These are phyloP conservation scores for Himalopsyche japonica DNA, from an alignment of 2,888 invertebrate genomes.

Conservation along the genomic window DNA sequence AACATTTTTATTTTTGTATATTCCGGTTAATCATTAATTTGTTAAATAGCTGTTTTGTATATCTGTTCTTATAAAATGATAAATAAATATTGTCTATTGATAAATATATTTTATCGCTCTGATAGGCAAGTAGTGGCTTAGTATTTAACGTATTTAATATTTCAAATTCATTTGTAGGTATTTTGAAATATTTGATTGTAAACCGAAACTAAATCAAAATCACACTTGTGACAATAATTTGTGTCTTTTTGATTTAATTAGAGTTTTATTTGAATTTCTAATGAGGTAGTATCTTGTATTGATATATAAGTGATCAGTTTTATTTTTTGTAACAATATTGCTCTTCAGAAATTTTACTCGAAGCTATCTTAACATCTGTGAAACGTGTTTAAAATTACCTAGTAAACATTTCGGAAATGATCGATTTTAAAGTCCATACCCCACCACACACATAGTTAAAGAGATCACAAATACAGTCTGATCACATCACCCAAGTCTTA, in stretches of 20 bases:
- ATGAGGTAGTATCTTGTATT: constrained; percentile 10
- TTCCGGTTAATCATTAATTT: not conserved
- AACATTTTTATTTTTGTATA: not conserved
- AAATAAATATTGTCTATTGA: constrained; percentile 15
- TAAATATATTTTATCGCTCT: not conserved
- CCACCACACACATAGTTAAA: not conserved
- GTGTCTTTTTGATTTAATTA: not conserved
- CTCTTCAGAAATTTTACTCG: not conserved
- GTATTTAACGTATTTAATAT: not conserved
- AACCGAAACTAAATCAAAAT: not conserved
- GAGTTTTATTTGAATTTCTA: not conserved
- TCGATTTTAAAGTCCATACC: constrained; percentile 1
- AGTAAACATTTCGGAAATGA: not conserved
- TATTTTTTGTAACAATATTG: not conserved
- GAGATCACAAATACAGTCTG: not conserved
- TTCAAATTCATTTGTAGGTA: not conserved
- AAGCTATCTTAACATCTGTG: not conserved
- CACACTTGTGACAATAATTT: not conserved
- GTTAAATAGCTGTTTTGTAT: not conserved
- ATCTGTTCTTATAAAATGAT: constrained; percentile 9
- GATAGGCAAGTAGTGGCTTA: not conserved
- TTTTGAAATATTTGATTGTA: not conserved
- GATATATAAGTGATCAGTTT: not conserved
- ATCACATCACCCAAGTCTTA: not conserved
- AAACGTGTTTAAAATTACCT: not conserved